Evolutionary conservation across 2,888 invertebrate genomes (phyloP).

Genomic region (Aporophyla nigra): DNA sequence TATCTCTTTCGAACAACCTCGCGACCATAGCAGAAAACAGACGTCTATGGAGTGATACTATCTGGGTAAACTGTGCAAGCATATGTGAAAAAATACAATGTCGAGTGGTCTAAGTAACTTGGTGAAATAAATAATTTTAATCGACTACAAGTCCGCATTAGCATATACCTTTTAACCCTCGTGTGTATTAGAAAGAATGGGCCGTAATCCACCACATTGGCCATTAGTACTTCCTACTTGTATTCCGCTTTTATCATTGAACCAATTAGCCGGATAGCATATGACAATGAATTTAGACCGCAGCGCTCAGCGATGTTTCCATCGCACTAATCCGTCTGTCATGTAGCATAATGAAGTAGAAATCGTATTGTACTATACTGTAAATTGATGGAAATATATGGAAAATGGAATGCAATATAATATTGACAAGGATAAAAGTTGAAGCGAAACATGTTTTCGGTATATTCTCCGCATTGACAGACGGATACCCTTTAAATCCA

Average conservation of each 20-base stretch:
- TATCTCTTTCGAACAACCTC: no score
- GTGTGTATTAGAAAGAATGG: background rate
- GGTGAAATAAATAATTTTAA: no score
- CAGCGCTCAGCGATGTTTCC: slow-evolving; percentile 7
- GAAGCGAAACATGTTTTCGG: background rate
- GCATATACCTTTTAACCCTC: background rate
- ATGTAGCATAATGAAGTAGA: slow-evolving; percentile 51
- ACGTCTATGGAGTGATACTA: background rate
- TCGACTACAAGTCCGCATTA: background rate
- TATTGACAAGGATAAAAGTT: slow-evolving; percentile 34
- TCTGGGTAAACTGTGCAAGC: background rate
- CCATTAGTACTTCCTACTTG: background rate
- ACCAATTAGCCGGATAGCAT: background rate
- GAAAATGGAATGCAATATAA: slow-evolving; percentile 14
- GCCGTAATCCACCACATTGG: background rate
- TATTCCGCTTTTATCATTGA: background rate
- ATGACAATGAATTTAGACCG: slow-evolving; percentile 9
- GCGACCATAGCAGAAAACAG: no score
- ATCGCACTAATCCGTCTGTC: slow-evolving; percentile 48
- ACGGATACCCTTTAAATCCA: background rate
- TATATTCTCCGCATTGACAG: background rate
- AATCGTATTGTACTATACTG: slow-evolving; percentile 58
- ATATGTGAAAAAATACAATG: background rate
- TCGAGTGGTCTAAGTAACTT: background rate
- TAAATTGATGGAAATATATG: slow-evolving; percentile 33